These are phyloP conservation scores for Seriola dumerili DNA, from an alignment of 2,113 vertebrate genomes.

Conservation along the genomic window DNA sequence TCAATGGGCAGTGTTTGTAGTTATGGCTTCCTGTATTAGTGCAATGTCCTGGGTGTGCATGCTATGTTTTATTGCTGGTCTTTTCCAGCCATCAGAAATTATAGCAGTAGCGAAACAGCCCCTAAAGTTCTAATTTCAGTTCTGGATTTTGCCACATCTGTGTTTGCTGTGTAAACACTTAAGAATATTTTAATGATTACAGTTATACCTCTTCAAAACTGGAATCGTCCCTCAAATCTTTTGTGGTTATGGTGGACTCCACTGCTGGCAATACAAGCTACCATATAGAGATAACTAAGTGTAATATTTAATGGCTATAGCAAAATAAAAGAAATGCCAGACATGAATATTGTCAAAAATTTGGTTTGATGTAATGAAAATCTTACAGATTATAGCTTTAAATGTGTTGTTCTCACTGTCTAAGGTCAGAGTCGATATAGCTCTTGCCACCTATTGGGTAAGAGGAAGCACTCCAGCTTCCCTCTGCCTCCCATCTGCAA, in stretches of 20 bases:
- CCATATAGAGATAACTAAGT: neutral
- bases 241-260: neutral
- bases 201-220: neutral
- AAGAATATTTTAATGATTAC: neutral
- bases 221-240: neutral
- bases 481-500: neutral
- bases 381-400: neutral
- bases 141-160: neutral
- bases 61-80: conserved; percentile 18
- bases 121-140: neutral
- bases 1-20: conserved; percentile 10
- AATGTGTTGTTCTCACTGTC: conserved; percentile 9
- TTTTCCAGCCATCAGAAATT: conserved; percentile 9
- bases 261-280: neutral
- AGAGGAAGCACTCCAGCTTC: neutral
- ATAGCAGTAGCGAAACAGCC: neutral
- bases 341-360: neutral
- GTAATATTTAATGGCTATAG: neutral
- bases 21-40: conserved; percentile 7
- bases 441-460: neutral
- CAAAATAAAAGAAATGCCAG: neutral
- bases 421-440: neutral
- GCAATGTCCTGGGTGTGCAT: neutral
- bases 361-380: neutral
- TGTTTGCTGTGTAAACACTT: neutral